Base-by-base conservation (phyloP, 1,140 invertebrate genomes). In the Andricus grossulariae region DNA sequence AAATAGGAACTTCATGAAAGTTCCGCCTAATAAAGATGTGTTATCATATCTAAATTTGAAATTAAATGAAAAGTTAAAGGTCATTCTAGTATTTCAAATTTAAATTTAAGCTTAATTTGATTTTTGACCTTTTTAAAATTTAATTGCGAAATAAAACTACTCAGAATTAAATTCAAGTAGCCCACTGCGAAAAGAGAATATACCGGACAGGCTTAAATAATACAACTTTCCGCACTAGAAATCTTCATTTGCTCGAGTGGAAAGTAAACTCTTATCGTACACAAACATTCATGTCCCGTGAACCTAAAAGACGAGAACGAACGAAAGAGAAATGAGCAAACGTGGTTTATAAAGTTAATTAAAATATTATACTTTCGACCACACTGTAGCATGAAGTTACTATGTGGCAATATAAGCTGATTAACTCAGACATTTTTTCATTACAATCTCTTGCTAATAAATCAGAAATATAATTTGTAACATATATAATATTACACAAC, bases 241-340 rank as follows among this genome's bases (percentile, higher is more conserved):
- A 66, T 66, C 60, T 66, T 55, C 19, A 55, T 66, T 66, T 66
- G 39, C 25, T 66, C 16, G 13, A 39, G 60, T n/a, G 60, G 25
- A 66, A 66, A 66, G 60, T 66, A 66, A 66, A 66, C 60, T 25
- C 60, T 66, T 66, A 66, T 66, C 60, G 39, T 66, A 66, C 60
- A 66, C n/a, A 66, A 39, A 66, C 60, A 66, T 66, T 66, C 60
- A 66, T 66, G 39, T 7, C 39, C 60, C 60, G n/a, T n/a, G 39
- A 66, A 16, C 2, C 11, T 11, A 13, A 19, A 16, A 66, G 57
- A 16, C 25, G 32, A n/a, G 15, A 39, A 39, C 13, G 16, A 32
- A 16, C 13, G 25, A 25, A 8, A 32, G 60, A 55, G 21, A 16
- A 66, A 66, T 10, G 39, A 66, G 25, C 16, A 66, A 16, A 66